A percentile compares a stretch with the other conserved stretches of the same genome.
Evolutionary conservation across 2,113 vertebrate species (phyloP).

Genomic region (Nymphicus hollandicus): DNA sequence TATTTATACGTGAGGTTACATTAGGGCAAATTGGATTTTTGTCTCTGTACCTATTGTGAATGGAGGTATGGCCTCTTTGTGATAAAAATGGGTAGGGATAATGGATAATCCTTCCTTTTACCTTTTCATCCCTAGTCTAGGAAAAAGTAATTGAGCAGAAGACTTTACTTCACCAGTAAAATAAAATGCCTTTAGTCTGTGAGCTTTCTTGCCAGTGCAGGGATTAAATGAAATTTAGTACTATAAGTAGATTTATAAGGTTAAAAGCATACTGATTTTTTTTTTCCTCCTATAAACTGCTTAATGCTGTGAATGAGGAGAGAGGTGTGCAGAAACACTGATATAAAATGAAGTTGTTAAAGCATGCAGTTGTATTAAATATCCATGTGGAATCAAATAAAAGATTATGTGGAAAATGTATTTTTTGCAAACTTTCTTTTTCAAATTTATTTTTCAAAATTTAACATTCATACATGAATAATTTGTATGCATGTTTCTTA

Average conservation of each 20-base stretch:
- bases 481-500: background rate
- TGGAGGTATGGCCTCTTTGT: background rate
- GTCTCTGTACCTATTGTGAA: background rate
- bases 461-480: background rate
- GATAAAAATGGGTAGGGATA: constrained; percentile 18
- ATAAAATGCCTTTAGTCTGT: background rate
- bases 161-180: background rate
- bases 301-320: background rate
- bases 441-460: background rate
- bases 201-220: background rate
- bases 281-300: background rate
- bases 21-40: background rate
- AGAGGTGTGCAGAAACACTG: background rate
- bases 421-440: background rate
- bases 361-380: background rate
- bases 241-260: background rate
- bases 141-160: background rate
- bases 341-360: background rate
- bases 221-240: constrained; percentile 18
- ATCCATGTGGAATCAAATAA: background rate
- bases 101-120: constrained; percentile 29
- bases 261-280: background rate
- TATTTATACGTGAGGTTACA: background rate
- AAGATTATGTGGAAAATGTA: background rate
- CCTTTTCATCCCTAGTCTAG: background rate